Evolutionary conservation across 2,113 vertebrate species (phyloP), one percentile per base, ranked within the genome.

Genomic region (Corythoichthys intestinalis): DNA sequence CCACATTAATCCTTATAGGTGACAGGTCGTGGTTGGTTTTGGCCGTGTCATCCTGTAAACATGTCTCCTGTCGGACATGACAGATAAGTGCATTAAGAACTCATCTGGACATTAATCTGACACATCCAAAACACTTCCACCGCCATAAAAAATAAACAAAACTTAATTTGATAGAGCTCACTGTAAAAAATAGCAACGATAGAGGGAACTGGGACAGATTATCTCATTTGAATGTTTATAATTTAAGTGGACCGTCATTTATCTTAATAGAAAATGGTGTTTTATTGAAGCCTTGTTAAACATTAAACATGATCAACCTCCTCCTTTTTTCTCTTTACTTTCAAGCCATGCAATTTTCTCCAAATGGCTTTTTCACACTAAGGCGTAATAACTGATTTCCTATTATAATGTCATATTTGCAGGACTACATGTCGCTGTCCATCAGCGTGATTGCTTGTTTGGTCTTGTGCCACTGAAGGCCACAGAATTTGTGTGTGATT

Each of bases 1-100:
- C 89, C 89, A 92, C 87, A 72, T 92, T 91, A 70, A 93, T 90
- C 81, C 76, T 79, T 77, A 91, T 92, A 34, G 92, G 91, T 39
- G 92, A 93, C 65, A 91, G 82, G 77, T 92, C 92, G 34, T 80
- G 86, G 66, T 79, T 91, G 9, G 79, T 86, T 60, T 87, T 91
- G 52, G 79, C 77, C 58, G 78, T 72, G 13, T 87, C 83, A 28
- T 91, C 89, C 61, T 91, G 90, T 57, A 91, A 85, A 88, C 89
- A 91, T 2, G 87, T 92, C 78, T 92, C 91, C 91, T 92, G 58
- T 0, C 53, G 75, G 14, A 74, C 46, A 4, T 6, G 44, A 79
- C 14, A 84, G 11, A 11, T 9, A 72, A 60, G 28, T 66, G 4
- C 5, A 41, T 63, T 13, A 47, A 47, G 5, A 2, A 63, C 6